Evolutionary conservation across 2,113 vertebrate species (phyloP), one percentile per base, ranked within the genome.

Genomic region (Trichomycterus rosablanca): DNA sequence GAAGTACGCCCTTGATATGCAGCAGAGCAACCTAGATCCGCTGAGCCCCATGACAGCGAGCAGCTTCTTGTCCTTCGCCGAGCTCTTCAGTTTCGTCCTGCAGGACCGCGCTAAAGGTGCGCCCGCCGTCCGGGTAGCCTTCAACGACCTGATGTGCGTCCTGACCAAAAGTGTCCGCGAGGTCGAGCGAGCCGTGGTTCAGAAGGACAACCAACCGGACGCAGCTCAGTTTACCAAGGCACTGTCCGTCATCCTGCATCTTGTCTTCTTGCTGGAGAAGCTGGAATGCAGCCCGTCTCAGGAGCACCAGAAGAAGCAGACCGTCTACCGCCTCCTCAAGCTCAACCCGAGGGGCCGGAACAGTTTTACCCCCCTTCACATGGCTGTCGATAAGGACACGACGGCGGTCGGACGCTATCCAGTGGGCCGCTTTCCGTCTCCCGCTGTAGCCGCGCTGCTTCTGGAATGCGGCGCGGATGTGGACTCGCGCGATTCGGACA

Each of bases 1-100:
- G 94, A 96, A 94, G 42, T 97, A 97, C 0, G 94, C 94, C 1
- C 78, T 97, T 61, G 94, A 97, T 73, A 97, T 97, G 94, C 94
- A 97, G 70, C 94, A 96, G 73, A 92, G 77, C 80, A 91, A 92
- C 82, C 76, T 97, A 76, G 94, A 97, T 76, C 94, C 94, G 0
- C 87, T 97, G 67, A 97, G 94, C 76, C 94, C 94, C 40, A 94
- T 97, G 93, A 97, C 94, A 0, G 93, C 94, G 49, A 93, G 93
- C 74, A 97, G 94, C 56, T 94, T 97, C 82, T 86, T 97, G 28
- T 97, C 94, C 7, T 97, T 97, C 2, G 94, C 94, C 0, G 94
- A 97, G 74, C 92, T 97, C 34, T 97, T 97, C 77, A 96, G 94
- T 1, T 97, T 95, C 0, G 92, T 97, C 18, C 90, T 97, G 1